Conservation (phyloP, 2,113 vertebrate species). For the Lates calcarifer region DNA sequence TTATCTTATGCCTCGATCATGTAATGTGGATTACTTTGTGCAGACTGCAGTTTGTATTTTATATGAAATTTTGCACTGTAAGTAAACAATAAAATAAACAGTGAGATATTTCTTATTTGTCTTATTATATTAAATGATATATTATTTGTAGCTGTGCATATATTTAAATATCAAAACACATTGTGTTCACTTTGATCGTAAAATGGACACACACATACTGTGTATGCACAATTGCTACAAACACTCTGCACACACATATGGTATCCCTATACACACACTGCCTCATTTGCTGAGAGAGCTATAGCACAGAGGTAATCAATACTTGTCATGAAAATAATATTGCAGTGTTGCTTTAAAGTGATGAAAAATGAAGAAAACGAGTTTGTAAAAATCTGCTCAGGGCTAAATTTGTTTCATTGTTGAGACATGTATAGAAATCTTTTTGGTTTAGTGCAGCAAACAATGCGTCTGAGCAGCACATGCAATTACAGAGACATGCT, state of each 20-base stretch:
- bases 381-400: background rate
- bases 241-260: background rate
- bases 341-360: slow-evolving; percentile 29
- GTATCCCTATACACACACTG: background rate
- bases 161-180: too few relatives aligned
- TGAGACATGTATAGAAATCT: slow-evolving; percentile 4
- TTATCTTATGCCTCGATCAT: background rate
- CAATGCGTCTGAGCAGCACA: slow-evolving; percentile 24
- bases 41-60: background rate
- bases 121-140: too few relatives aligned
- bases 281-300: slow-evolving; percentile 49
- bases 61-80: too few relatives aligned
- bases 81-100: too few relatives aligned
- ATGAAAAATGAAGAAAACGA: background rate
- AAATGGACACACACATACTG: background rate
- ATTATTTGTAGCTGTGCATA: too few relatives aligned
- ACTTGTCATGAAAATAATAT: slow-evolving; percentile 59
- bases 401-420: background rate
- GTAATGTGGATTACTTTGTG: background rate
- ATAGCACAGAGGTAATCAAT: slow-evolving; percentile 42
- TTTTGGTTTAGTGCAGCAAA: slow-evolving; percentile 3
- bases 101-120: too few relatives aligned
- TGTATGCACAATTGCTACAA: background rate
- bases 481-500: slow-evolving; percentile 70
- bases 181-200: too few relatives aligned